A percentile compares a stretch with the other conserved stretches of the same genome.
Conservation (phyloP, 2,113 vertebrate species). For the Solea solea region DNA sequence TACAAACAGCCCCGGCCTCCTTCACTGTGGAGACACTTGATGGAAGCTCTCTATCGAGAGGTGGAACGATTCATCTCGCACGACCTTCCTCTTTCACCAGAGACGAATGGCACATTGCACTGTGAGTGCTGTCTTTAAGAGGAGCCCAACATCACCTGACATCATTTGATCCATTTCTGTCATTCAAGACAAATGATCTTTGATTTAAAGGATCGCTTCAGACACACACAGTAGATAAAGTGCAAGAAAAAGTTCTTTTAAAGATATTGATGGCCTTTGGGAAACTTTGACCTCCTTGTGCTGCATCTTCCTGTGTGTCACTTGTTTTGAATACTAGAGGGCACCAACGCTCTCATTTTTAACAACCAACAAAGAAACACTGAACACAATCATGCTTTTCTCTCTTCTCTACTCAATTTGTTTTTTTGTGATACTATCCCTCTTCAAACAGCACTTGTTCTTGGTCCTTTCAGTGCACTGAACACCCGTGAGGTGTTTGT, state of each 20-base stretch:
- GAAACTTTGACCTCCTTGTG: neutral
- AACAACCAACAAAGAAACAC: no score
- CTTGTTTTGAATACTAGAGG: conserved; percentile 50
- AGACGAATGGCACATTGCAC: conserved; percentile 2
- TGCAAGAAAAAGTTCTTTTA: no score
- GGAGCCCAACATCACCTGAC: neutral
- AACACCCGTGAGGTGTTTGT: conserved; percentile 32
- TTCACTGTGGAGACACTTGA: conserved; percentile 28
- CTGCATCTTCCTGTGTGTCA: conserved; percentile 4
- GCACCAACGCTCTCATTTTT: conserved; percentile 21
- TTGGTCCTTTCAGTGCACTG: conserved; percentile 4
- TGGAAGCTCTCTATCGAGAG: conserved; percentile 50
- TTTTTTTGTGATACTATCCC: neutral
- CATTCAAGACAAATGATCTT: neutral
- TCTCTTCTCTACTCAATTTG: neutral
- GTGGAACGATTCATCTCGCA: conserved; percentile 29
- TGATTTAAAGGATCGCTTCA: neutral
- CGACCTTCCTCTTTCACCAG: neutral
- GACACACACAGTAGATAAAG: no score
- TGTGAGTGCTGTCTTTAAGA: neutral
- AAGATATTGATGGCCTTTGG: neutral
- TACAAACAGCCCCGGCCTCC: conserved; percentile 22
- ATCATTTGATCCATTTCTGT: neutral
- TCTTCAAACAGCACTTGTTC: neutral
- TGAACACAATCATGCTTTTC: neutral